These are phyloP conservation scores for Bellardia pandia DNA, from an alignment of 2,888 invertebrate species.

Conservation along the genomic window DNA sequence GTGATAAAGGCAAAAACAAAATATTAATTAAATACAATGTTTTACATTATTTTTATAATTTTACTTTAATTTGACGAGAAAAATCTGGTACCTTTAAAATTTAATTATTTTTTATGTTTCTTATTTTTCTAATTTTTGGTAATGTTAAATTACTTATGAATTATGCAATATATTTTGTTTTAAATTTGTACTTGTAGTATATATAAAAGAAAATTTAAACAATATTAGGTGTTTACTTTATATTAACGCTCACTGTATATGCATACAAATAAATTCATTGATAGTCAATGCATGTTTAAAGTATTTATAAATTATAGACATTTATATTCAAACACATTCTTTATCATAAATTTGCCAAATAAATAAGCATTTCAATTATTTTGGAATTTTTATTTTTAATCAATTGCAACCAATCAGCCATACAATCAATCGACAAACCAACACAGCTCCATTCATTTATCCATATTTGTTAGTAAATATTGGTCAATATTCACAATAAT, in stretches of 20 bases:
- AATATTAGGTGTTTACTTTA: no score
- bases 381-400: constrained; percentile 38
- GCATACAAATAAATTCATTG: neutral
- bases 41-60: no score
- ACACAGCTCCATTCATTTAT: constrained; percentile 4
- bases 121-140: no score
- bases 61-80: no score
- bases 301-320: constrained; percentile 6
- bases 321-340: constrained; percentile 15
- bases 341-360: constrained; percentile 7
- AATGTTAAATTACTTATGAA: no score
- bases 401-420: constrained; percentile 39
- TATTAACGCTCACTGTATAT: neutral
- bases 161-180: no score
- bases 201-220: no score
- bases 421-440: neutral
- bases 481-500: constrained; percentile 38
- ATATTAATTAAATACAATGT: no score
- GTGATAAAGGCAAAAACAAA: no score
- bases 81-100: no score
- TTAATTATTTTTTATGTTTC: no score
- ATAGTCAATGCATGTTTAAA: neutral
- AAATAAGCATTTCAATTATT: constrained; percentile 29
- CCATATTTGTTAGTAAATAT: constrained; percentile 30
- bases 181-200: no score